Base-by-base conservation (phyloP, 2,797 vertebrate genomes). In the Anableps anableps region DNA sequence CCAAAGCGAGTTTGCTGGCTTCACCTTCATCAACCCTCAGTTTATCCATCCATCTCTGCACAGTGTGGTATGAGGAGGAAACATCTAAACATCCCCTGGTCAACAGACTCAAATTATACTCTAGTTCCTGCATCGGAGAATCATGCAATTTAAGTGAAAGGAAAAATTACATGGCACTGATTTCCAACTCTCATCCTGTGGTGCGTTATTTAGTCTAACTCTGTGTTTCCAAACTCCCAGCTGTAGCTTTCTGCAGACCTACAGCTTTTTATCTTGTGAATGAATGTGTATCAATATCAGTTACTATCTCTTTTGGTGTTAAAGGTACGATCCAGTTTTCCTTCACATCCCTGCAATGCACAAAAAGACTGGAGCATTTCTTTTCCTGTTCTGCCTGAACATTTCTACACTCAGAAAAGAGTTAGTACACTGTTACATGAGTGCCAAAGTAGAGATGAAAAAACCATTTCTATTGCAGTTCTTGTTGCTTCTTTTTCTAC, bases 1-100 rank as follows among this genome's bases (percentile, higher is more conserved):
- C 95, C 99, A 99, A 95, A 95, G 96, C 53, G 99, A 99, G 93
- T 99, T 99, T 0, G 97, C 97, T 16, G 99, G 98, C 72, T 99
- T 99, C 95, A 99, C 98, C 10, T 99, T 94, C 70, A 94, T 99
- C 92, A 99, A 99, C 93, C 95, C 95, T 23, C 97, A 98, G 94
- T 99, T 99, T 31, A 1, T 97, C 82, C 97, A 97, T 80, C 96
- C 98, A 0, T 93, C 96, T 4, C 81, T 97, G 77, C 96, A 97
- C 94, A 97, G 96, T 10, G 95, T 96, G 79, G 97, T 97, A 93
- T 99, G 98, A 99, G 94, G 79, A 79, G 19, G 62, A 45, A 78
- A 68, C 68, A 72, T 83, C 9, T 75, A 55, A 86, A 83, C 71
- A 29, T 74, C 80, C 86, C 34, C 34, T 81, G 47, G 80, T 85